These are phyloP conservation scores for Escarpia spicata DNA, from an alignment of 2,888 invertebrate genomes.

Conservation along the genomic window DNA sequence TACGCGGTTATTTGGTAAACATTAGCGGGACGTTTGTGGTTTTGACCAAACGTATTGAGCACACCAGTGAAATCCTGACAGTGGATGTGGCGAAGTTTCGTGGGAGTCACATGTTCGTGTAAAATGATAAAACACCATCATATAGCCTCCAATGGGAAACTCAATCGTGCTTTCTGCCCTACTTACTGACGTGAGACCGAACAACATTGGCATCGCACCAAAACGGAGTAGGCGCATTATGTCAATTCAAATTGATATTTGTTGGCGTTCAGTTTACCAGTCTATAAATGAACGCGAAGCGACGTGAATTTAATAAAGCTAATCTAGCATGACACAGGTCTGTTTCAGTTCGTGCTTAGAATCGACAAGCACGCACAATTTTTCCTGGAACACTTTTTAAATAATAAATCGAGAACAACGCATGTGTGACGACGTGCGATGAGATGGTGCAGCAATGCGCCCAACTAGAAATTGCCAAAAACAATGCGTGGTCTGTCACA, in stretches of 20 bases:
- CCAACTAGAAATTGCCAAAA: no score
- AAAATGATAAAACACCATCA: no score
- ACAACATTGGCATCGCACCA: neutral
- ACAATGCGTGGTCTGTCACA: no score
- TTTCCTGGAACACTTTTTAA: neutral
- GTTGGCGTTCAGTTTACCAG: neutral
- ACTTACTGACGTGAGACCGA: neutral
- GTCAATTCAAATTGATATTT: neutral
- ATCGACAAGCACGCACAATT: neutral
- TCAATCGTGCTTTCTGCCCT: no score
- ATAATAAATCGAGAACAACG: neutral
- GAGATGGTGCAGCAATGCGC: no score
- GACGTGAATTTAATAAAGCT: conserved; percentile 3
- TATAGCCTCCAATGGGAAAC: no score
- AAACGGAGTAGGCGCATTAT: neutral
- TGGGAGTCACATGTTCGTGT: no score
- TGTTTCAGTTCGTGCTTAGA: neutral
- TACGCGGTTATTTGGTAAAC: no score
- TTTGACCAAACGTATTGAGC: no score
- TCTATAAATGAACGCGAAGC: neutral
- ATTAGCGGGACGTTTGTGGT: no score
- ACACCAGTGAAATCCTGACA: no score
- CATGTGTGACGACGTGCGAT: neutral
- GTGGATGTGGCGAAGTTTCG: no score
- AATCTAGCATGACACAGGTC: neutral